These are phyloP conservation scores for Scalopus aquaticus DNA, from an alignment of 2,113 vertebrate species.

Conservation along the genomic window DNA sequence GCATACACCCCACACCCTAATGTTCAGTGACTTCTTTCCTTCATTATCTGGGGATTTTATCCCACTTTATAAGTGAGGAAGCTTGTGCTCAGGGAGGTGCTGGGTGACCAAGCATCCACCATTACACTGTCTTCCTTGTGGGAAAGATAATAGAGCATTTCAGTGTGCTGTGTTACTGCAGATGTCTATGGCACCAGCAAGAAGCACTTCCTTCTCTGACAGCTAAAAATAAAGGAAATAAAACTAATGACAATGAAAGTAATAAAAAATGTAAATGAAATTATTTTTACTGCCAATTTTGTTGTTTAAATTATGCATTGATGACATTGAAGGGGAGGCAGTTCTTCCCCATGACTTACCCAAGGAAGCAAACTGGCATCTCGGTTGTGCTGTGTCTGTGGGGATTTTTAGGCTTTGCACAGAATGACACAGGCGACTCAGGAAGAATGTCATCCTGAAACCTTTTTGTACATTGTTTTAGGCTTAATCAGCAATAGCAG, in stretches of 20 bases:
- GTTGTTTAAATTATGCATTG: background rate
- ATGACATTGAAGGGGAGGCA: background rate
- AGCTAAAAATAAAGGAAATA: constrained; percentile 16
- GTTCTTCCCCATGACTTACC: background rate
- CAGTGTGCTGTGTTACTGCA: rapidly evolving
- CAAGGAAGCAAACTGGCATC: rapidly evolving
- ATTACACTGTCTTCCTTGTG: background rate
- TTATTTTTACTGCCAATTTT: background rate
- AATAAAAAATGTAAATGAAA: constrained; percentile 46
- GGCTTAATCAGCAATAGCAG: background rate
- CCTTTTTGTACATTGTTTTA: background rate
- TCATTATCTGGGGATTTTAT: background rate
- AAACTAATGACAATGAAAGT: constrained; percentile 50
- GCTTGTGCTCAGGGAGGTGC: background rate
- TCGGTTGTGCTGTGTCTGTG: background rate
- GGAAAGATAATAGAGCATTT: background rate
- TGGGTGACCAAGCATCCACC: background rate
- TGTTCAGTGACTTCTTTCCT: background rate
- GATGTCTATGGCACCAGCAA: background rate
- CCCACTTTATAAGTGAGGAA: background rate
- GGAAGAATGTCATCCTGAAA: background rate
- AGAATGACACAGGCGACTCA: no score
- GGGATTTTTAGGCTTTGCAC: background rate
- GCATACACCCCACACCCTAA: background rate
- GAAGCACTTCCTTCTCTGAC: background rate